Base-by-base conservation (phyloP, 2,113 vertebrate species). In the Columbina picui region DNA sequence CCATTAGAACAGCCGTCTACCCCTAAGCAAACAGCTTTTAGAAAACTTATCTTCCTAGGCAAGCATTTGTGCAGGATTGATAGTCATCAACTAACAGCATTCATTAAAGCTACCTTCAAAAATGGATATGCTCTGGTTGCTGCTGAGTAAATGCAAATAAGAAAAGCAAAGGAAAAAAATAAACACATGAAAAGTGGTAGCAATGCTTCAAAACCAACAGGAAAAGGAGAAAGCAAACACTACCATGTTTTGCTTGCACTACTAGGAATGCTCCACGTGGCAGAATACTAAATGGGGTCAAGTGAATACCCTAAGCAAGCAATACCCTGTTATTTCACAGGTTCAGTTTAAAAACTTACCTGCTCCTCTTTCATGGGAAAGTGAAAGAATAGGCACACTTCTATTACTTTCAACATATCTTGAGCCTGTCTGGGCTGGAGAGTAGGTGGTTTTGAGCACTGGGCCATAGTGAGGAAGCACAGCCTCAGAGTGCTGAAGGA, bases 31-130 rank as follows among this genome's bases (percentile, higher is more conserved):
- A 95, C 27, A 92, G 57, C 59, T 91, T 90, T 79, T 76, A 87
- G 93, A 94, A 93, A 89, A 95, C 81, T 90, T 83, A 94, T 27
- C 87, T 96, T 94, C 70, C 87, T 88, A 74, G 87, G 84, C 73
- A 95, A 89, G 71, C 55, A 63, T 91, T 92, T 91, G 39, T 38
- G 79, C 23, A 36, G 87, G 78, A 95, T 65, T 91, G 94, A 94
- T 90, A 91, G 84, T 81, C 41, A 86, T 81, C 81, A 84, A 30
- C 90, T 75, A 96, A 81, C 38, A 90, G 43, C 55, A 84, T 89
- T 97, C 91, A 63, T 86, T 96, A 32, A 83, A 89, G 74, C 59
- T 85, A 84, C 67, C 63, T 55, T 90, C 64, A 77, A 68, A 81
- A 90, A 49, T 32, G 6, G 74, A 39, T 94, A 43, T 73, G 73